Evolutionary conservation across 2,888 invertebrate species (phyloP), one percentile per base, ranked within the genome.

Genomic region (Mantis religiosa): DNA sequence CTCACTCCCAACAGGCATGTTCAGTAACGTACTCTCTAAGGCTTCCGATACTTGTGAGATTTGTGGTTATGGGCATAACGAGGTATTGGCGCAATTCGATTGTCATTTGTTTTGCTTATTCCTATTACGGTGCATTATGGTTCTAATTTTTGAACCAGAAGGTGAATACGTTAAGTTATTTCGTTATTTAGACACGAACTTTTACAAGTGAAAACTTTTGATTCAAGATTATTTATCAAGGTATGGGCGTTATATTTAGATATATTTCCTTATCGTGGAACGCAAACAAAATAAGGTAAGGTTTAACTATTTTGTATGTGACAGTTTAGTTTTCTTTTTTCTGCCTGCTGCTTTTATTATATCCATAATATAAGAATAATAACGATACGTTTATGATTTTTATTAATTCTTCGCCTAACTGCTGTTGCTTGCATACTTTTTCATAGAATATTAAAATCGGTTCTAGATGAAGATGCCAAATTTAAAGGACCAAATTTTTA

Each of bases 41-140:
- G 6, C 54, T 20, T 1, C 41, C 9, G 25, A 20, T 20, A 15
- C 20, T 71, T 20, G 20, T 25, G 54, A 25, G 20, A 71, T 71
- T 71, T 71, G 54, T 71, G 54, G 54, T 71, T 71, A 20, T 71
- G 54, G 54, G 25, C 54, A 71, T 71, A 85, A 34, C 47, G 27
- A 28, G 30, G 27, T n/a, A 41, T 85, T 27, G 41, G 54, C 85
- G 85, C 85, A 47, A 15, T 85, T 47, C 41, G 34, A 82, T 15
- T n/a, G 87, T 87, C 87, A 34, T n/a, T 87, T 87, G 87, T 87
- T 87, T 87, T 82, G 87, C 82, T 87, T 87, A 82, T 87, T 87
- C 82, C 41, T 30, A 82, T 82, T 87, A 28, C 82, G 82, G 87
- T 87, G 87, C 87, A 87, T 41, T 25, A 87, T 87, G 87, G 82